Evolutionary conservation across 1,140 invertebrate genomes (phyloP).

Genomic region (Pentalonia nigronervosa): DNA sequence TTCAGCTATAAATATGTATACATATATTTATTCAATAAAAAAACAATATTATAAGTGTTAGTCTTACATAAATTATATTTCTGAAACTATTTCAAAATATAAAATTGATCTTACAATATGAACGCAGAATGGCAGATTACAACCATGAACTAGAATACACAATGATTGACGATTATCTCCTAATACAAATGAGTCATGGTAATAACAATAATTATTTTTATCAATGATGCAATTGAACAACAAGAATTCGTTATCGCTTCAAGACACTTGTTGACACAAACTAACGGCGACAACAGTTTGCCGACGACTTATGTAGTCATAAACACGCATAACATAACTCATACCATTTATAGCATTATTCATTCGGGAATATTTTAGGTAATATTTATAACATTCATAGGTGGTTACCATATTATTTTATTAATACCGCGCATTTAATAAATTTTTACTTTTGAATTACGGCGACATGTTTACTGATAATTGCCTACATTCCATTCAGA

Average conservation of each 20-base stretch:
- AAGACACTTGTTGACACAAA: constrained; percentile 44
- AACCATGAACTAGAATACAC: not conserved
- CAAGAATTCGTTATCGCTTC: constrained; percentile 31
- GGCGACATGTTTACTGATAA: not conserved
- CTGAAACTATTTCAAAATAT: not conserved
- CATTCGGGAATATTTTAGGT: not conserved
- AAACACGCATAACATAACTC: constrained; percentile 4
- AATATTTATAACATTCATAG: not conserved
- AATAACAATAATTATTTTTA: constrained; percentile 9
- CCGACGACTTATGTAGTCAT: constrained; percentile 10
- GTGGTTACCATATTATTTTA: not conserved
- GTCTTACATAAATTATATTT: not conserved
- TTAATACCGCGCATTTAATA: not conserved
- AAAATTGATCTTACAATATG: not conserved
- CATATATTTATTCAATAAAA: not conserved
- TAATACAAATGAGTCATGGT: constrained; percentile 30
- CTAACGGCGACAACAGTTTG: not conserved
- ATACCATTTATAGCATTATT: constrained; percentile 13
- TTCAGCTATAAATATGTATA: not conserved
- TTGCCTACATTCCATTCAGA: too few species aligned
- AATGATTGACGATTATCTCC: not conserved
- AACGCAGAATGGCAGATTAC: not conserved
- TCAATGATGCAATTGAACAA: constrained; percentile 31
- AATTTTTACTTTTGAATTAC: not conserved
- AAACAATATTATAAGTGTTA: not conserved